A percentile compares a stretch with the other conserved stretches of the same genome.
phyloP scores from a whole-genome alignment of 2,888 invertebrate genomes.

The Entomobrya multifasciata region DNA sequence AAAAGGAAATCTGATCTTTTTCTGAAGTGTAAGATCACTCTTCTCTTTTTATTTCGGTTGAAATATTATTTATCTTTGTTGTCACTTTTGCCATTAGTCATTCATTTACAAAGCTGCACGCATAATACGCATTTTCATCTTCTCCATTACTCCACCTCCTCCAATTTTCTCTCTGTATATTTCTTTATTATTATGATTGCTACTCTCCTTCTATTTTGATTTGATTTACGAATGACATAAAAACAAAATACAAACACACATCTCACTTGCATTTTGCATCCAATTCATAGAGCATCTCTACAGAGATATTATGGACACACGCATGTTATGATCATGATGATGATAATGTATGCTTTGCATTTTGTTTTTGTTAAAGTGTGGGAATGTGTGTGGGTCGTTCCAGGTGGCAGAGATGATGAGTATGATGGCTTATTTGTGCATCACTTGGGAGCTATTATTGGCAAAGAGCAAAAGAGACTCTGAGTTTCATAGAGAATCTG shows the following conservation, averaged over 20 bases:
- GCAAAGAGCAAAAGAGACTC: conserved; percentile 35
- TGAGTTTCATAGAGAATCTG: too few relatives aligned
- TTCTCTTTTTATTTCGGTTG: conserved; percentile 6
- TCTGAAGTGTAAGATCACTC: conserved; percentile 29
- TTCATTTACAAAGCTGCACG: too few relatives aligned
- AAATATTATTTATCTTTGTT: too few relatives aligned
- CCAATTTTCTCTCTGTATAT: background rate
- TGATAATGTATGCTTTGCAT: background rate
- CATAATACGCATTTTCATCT: too few relatives aligned
- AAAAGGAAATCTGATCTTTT: conserved; percentile 55
- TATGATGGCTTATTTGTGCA: conserved; percentile 67
- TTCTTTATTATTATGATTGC: conserved; percentile 4
- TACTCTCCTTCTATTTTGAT: conserved; percentile 32
- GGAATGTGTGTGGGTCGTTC: conserved; percentile 60
- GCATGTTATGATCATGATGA: background rate
- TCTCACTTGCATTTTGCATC: background rate
- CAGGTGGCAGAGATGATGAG: conserved; percentile 69
- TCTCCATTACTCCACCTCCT: too few relatives aligned
- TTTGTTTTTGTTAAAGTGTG: background rate
- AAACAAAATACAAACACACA: background rate
- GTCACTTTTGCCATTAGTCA: too few relatives aligned
- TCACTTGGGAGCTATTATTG: conserved; percentile 70
- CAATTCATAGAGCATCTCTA: too few relatives aligned
- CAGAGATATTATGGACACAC: too few relatives aligned
- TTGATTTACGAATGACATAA: conserved; percentile 60